Evolutionary conservation across 2,888 invertebrate genomes (phyloP), one percentile per base, ranked within the genome.

Genomic region (Rhopalosiphum nymphaeae): DNA sequence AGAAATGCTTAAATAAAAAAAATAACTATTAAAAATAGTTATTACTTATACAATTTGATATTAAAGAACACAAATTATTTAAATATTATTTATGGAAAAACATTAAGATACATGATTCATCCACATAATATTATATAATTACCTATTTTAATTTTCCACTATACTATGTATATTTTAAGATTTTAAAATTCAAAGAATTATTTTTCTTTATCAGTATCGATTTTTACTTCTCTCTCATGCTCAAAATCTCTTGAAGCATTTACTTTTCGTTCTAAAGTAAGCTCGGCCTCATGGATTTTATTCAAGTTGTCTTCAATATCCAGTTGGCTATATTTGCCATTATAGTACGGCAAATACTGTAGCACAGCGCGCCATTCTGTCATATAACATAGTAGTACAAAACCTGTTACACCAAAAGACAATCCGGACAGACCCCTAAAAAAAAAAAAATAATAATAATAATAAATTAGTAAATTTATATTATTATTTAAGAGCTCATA

Each of bases 301-400:
- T 49, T 26, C 4, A 61, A 7, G 5, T 42, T 5, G 13, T 93
- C 93, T 29, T 89, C 42, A 2, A 46, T 49, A 21, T 53, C 46
- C 44, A 86, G 10, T 36, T 90, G 26, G 0, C 29, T 29, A 36
- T 86, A 94, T 57, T 94, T 94, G 0, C 61, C 42, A 42, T 91
- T 94, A 13, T 90, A 94, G 36, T 90, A 89, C 11, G 94, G 94
- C 11, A 61, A 85, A 56, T 36, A 94, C 91, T 91, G 61, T 29
- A 94, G 29, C 11, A 94, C 94, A n/a, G 91, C 9, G 7, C 90
- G 89, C 85, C 89, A 94, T 11, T 94, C 94, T 3, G 94, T 94
- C 3, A 90, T 13, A 57, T 94, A 94, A 42, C 84, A 89, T n/a
- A 94, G 4, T 1, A 61, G 25, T 26, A 94, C 85, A 36, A 90